phyloP scores from a whole-genome alignment of 2,888 invertebrate genomes.

The Nezara viridula region DNA sequence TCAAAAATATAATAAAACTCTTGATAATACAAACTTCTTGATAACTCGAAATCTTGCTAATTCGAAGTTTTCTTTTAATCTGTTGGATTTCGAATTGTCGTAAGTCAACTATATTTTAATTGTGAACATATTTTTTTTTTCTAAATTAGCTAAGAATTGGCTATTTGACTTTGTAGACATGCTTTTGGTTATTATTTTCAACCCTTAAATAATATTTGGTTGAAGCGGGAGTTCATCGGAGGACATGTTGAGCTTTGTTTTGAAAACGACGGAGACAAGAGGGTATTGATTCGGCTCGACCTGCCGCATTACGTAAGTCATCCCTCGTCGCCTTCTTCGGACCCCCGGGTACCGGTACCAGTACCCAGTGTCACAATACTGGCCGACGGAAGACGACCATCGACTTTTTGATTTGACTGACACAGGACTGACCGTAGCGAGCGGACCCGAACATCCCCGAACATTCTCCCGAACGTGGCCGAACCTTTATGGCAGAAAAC shows the following conservation, averaged over 20 bases:
- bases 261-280: background rate
- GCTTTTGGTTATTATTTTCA: no score
- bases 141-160: no score
- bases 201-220: background rate
- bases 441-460: slow-evolving; percentile 61
- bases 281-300: background rate
- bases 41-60: no score
- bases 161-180: no score
- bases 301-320: slow-evolving; percentile 15
- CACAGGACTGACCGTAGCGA: slow-evolving; percentile 33
- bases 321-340: background rate
- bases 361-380: background rate
- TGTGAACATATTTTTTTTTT: no score
- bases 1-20: no score
- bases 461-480: slow-evolving; percentile 60
- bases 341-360: background rate
- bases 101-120: no score
- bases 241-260: background rate
- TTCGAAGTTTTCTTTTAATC: no score
- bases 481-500: slow-evolving; percentile 65
- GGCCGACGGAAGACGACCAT: slow-evolving; percentile 5
- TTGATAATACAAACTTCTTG: no score
- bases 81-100: no score
- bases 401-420: slow-evolving; percentile 52
- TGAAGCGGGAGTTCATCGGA: background rate